Percentiles rank a stretch among this genome's conserved stretches.
phyloP scores from a whole-genome alignment of 2,888 invertebrate species.

The Leptodirus hochenwartii region DNA sequence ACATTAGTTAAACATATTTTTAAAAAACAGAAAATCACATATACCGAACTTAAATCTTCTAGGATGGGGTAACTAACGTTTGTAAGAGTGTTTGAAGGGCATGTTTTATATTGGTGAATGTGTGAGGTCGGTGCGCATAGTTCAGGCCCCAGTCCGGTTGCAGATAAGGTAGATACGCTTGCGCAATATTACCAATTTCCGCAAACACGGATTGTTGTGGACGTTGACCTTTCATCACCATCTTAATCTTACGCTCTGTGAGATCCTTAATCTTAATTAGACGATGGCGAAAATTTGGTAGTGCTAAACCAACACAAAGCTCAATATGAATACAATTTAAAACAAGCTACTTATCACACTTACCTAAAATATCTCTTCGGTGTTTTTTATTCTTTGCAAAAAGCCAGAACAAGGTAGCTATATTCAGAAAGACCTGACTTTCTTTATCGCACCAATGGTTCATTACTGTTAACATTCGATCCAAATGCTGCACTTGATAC shows the following conservation, averaged over 20 bases:
- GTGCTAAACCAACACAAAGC: not conserved
- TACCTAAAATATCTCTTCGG: constrained; percentile 23
- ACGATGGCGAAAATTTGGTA: constrained; percentile 18
- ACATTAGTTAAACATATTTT: no score
- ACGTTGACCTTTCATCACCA: constrained; percentile 16
- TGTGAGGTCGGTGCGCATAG: constrained; percentile 18
- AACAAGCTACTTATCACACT: not conserved
- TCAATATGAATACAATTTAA: not conserved
- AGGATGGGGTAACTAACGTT: no score
- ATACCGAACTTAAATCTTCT: no score
- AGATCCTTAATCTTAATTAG: constrained; percentile 18
- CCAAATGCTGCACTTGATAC: constrained; percentile 40
- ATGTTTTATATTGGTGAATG: constrained; percentile 21
- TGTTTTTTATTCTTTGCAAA: constrained; percentile 35
- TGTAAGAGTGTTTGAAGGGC: constrained; percentile 16
- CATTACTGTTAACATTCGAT: constrained; percentile 42
- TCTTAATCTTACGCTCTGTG: constrained; percentile 20
- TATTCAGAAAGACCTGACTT: constrained; percentile 38
- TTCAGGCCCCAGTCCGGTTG: constrained; percentile 24
- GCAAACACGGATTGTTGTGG: constrained; percentile 15
- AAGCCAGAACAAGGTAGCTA: constrained; percentile 49
- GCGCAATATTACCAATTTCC: constrained; percentile 11
- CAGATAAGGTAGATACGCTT: constrained; percentile 16
- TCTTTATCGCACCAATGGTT: constrained; percentile 49
- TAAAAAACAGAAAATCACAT: no score